phyloP scores from a whole-genome alignment of 2,888 invertebrate genomes.

The Callosobruchus maculatus region DNA sequence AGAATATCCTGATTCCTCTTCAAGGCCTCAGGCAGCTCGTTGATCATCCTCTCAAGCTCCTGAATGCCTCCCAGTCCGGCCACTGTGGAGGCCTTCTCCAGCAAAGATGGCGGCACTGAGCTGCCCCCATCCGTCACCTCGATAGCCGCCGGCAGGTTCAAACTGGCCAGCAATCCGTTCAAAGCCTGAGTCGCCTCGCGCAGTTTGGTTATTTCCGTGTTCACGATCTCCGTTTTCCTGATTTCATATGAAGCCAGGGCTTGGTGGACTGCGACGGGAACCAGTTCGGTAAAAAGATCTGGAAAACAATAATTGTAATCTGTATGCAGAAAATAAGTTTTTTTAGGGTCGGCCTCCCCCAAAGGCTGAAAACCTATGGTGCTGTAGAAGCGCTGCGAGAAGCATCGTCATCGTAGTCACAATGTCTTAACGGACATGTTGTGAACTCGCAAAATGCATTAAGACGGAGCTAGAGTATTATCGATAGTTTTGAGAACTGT shows the following conservation, averaged over 20 bases:
- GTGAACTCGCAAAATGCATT: too few relatives aligned
- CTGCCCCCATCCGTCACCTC: constrained; percentile 72
- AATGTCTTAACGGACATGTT: too few relatives aligned
- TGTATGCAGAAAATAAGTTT: too few relatives aligned
- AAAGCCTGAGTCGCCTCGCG: constrained; percentile 88
- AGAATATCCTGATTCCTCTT: constrained; percentile 92
- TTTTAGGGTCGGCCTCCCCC: too few relatives aligned
- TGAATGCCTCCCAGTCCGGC: constrained; percentile 73
- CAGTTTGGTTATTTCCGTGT: constrained; percentile 78
- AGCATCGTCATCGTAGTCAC: too few relatives aligned
- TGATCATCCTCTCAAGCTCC: constrained; percentile 68
- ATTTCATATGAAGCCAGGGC: constrained; percentile 83
- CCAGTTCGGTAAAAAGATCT: constrained; percentile 5
- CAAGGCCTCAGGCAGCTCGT: constrained; percentile 85
- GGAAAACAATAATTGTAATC: too few relatives aligned
- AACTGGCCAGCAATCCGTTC: constrained; percentile 81
- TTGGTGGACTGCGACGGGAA: constrained; percentile 68
- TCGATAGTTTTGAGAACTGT: too few relatives aligned
- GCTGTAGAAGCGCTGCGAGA: too few relatives aligned
- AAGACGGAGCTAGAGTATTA: too few relatives aligned
- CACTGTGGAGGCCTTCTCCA: constrained; percentile 79
- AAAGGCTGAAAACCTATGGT: too few relatives aligned
- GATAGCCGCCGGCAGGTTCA: constrained; percentile 95
- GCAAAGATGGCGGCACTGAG: constrained; percentile 82
- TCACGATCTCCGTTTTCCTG: constrained; percentile 81